Evolutionary conservation across 2,888 invertebrate species (phyloP).

Genomic region (Philaethria dido): DNA sequence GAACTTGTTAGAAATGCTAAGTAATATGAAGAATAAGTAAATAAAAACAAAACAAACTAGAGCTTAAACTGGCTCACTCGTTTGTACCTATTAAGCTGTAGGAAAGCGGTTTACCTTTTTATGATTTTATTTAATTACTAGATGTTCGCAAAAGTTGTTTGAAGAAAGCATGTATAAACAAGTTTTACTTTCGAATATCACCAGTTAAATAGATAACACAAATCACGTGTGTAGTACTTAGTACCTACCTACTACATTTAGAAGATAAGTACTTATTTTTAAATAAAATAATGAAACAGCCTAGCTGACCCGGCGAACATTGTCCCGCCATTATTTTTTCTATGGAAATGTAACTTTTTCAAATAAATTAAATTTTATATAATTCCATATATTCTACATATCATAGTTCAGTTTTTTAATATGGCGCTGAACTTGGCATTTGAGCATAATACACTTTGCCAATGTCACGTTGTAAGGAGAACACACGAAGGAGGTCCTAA

Average conservation of each 20-base stretch:
- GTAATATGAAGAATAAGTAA: not conserved
- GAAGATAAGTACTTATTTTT: too few species aligned
- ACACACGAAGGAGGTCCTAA: too few species aligned
- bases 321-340: too few species aligned
- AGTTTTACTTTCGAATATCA: slow-evolving; percentile 7
- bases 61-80: not conserved
- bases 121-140: slow-evolving; percentile 8
- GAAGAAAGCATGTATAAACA: not conserved
- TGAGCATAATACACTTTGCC: too few species aligned
- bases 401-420: too few species aligned
- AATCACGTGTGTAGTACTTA: not conserved
- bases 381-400: too few species aligned
- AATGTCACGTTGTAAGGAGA: too few species aligned
- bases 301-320: too few species aligned
- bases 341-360: too few species aligned
- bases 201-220: not conserved
- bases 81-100: not conserved
- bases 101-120: slow-evolving; percentile 5
- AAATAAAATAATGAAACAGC: too few species aligned
- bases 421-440: too few species aligned
- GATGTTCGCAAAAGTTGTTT: slow-evolving; percentile 1
- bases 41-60: not conserved
- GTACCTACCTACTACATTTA: not conserved
- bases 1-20: not conserved
- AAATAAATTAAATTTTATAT: too few species aligned